Conservation (phyloP, 2,797 vertebrate species). For the Dryobates pubescens region DNA sequence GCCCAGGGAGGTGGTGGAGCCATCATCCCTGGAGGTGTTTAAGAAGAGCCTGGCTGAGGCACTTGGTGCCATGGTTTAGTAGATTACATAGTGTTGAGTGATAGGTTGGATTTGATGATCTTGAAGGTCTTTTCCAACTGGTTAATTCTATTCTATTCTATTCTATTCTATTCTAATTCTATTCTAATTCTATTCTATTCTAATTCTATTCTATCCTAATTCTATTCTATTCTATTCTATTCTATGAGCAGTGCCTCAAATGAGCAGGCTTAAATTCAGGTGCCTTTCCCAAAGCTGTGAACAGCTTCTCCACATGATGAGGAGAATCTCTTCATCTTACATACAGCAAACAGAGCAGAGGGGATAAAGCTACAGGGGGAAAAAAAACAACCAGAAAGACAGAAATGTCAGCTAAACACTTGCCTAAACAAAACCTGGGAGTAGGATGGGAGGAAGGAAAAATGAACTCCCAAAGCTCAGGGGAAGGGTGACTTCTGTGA, state of each 20-base stretch:
- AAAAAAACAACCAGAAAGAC: neutral
- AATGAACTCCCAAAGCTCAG: neutral
- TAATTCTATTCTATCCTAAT: too few relatives aligned
- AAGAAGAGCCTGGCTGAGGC: too few relatives aligned
- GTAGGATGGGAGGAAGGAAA: neutral
- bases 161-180: too few relatives aligned
- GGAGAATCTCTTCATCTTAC: neutral
- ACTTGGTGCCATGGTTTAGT: too few relatives aligned
- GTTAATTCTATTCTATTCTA: too few relatives aligned
- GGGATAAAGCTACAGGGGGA: neutral
- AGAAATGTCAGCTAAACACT: neutral
- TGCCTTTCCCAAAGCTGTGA: neutral
- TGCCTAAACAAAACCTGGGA: neutral
- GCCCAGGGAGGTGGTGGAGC: too few relatives aligned
- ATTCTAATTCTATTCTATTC: too few relatives aligned
- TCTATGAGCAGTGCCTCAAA: neutral
- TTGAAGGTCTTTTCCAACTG: too few relatives aligned
- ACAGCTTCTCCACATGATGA: neutral
- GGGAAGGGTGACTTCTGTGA: neutral
- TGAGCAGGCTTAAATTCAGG: neutral
- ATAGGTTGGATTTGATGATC: too few relatives aligned
- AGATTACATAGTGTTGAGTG: too few relatives aligned
- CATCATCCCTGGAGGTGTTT: too few relatives aligned
- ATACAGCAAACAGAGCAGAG: neutral
- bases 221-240: too few relatives aligned